phyloP scores from a whole-genome alignment of 1,140 invertebrate genomes.

The Ladona fulva region DNA sequence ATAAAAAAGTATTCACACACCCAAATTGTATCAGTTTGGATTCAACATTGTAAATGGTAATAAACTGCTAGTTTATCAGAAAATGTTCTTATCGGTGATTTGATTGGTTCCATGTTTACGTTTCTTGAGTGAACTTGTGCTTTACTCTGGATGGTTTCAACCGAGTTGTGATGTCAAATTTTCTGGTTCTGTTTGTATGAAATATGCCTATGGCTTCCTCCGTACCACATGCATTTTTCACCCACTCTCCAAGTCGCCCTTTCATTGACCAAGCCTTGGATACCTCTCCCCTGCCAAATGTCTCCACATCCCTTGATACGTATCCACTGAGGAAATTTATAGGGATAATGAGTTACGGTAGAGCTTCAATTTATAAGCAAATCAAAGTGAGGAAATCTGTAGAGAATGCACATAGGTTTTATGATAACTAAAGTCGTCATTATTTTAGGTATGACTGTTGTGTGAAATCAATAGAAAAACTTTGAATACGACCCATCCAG shows the following conservation, averaged over 20 bases:
- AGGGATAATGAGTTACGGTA: slow-evolving; percentile 14
- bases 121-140: no score
- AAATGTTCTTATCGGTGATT: slow-evolving; percentile 9
- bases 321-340: slow-evolving; percentile 17
- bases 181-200: no score
- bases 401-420: slow-evolving; percentile 9
- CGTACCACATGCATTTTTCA: no score
- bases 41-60: slow-evolving; percentile 29
- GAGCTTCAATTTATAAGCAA: not conserved
- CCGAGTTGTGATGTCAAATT: no score
- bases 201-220: no score
- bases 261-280: no score
- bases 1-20: not conserved
- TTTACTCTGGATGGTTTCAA: no score
- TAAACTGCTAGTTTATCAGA: slow-evolving; percentile 31
- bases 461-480: not conserved
- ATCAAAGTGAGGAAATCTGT: slow-evolving; percentile 8
- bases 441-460: not conserved
- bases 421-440: not conserved
- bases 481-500: not conserved
- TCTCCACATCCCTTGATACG: not conserved
- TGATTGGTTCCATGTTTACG: not conserved
- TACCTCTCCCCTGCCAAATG: not conserved
- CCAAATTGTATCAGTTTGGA: slow-evolving; percentile 26
- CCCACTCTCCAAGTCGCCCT: no score